Conservation (phyloP, 2,888 invertebrate genomes). For the Lithophane socia region DNA sequence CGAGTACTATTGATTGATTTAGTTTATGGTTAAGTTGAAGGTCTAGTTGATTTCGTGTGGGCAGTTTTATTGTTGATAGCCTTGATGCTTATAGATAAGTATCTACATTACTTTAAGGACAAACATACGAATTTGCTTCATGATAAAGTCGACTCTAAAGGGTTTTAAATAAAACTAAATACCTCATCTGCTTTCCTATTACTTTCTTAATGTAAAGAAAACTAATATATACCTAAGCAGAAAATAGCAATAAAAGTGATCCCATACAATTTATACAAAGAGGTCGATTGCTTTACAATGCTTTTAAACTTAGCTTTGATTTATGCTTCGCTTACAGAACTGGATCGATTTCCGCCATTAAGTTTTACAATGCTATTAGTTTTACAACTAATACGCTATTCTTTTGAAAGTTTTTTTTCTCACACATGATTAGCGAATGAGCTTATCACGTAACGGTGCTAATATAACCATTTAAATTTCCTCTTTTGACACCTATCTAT, state of each 20-base stretch:
- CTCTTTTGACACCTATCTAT: constrained; percentile 11
- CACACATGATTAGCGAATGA: constrained; percentile 46
- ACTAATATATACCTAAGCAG: not conserved
- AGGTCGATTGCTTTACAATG: constrained; percentile 53
- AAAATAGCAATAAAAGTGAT: constrained; percentile 14
- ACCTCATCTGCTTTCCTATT: not conserved
- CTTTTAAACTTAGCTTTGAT: constrained; percentile 53
- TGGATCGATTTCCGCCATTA: constrained; percentile 54
- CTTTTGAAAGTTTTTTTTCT: constrained; percentile 45
- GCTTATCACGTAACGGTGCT: constrained; percentile 34
- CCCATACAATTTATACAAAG: constrained; percentile 37
- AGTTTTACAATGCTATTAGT: constrained; percentile 54
- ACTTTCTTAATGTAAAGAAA: not conserved
- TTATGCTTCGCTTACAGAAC: constrained; percentile 37
- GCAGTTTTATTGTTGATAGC: constrained; percentile 5
- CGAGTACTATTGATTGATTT: not conserved
- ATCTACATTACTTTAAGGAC: not conserved
- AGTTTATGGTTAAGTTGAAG: constrained; percentile 5
- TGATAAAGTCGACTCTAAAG: not conserved
- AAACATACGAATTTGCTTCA: not conserved
- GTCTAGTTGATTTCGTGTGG: constrained; percentile 2
- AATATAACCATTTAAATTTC: constrained; percentile 39
- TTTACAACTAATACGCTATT: constrained; percentile 44
- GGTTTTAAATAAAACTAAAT: not conserved
- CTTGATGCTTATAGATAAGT: not conserved